Evolutionary conservation across 2,888 invertebrate genomes (phyloP), one percentile per base, ranked within the genome.

Genomic region (Hedychridium roseum): DNA sequence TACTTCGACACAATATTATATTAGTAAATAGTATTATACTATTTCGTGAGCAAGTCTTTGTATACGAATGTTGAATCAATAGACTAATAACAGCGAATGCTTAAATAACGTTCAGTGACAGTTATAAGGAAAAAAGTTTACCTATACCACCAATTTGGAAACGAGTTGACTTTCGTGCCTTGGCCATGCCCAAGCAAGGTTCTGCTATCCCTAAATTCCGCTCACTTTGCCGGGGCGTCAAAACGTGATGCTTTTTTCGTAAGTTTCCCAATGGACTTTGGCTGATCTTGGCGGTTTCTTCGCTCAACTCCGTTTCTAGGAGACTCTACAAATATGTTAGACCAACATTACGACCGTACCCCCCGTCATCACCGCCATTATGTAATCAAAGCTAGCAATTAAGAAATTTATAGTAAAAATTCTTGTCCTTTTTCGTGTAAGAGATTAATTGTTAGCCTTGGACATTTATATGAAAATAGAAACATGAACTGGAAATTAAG

Each of bases 141-240:
- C 23, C 7, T 54, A 92, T 84, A 20, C 91, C 91, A 55, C 90
- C 89, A 63, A 92, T 81, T 64, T 85, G 83, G 42, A 86, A 84
- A 50, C 84, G 82, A 37, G 82, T 81, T 1, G 83, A 79, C 72
- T 86, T 86, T 23, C 74, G 63, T 14, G 74, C 68, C 51, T 74
- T 76, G 12, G 71, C 59, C 7, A 65, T 52, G 5, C 67, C 60
- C 6, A 68, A 50, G 2, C 50, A 53, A 3, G 68, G 46, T 54
- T 86, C 84, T 1, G 76, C 84, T 68, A 73, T 84, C 69, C 84
- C 84, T 21, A 93, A 82, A 37, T 90, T 88, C 11, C 89, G 83
- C 71, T 92, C 92, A 28, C 92, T 92, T 62, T 92, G 92, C n/a
- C 92, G 82, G 30, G 92, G 92, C 0, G 92, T 92, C 17, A 92